Base-by-base conservation (phyloP, 2,797 vertebrate species). In the Sebastes nivosus region DNA sequence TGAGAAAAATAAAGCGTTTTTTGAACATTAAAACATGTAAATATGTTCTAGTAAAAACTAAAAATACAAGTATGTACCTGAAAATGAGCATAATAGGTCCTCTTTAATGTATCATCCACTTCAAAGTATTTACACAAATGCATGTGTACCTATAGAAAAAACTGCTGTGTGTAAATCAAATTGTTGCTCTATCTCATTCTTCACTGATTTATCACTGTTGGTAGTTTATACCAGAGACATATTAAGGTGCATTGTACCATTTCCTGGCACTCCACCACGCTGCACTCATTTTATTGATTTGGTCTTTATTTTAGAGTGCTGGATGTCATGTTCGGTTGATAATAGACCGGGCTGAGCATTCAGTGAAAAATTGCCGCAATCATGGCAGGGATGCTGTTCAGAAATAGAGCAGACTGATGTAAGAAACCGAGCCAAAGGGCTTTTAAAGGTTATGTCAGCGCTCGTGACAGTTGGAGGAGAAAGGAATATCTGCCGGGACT, bases 361-460 rank as follows among this genome's bases (percentile, higher is more conserved):
- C 34, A n/a, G 30, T 77, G 81, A 87, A 58, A 87, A 83, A 82
- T 81, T 77, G 83, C 52, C 10, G 77, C 85, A 85, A 82, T 90
- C 82, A 75, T 18, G 20, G 59, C 59, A 4, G 55, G 22, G 25
- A 20, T 36, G 70, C 60, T 68, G 32, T 58, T 79, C 52, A 27
- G 61, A 88, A 89, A 88, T 63, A 72, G 80, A 88, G 67, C 65
- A 58, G 79, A 72, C 52, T 64, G 68, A 83, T 80, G 27, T 52
- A 72, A 84, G 77, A 87, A 84, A 84, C 4, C 8, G 11, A 87
- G 79, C 85, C 77, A 78, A 87, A 78, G 79, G 84, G 84, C 80
- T 85, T 86, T 87, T 87, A 91, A 93, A 94, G 92, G 93, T 93
- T 93, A 90, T 82, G 81, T 85, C 88, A 88, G 76, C 34, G 11